These are phyloP conservation scores for Disparrhopalites patrizii DNA, from an alignment of 2,888 invertebrate genomes.

Conservation along the genomic window DNA sequence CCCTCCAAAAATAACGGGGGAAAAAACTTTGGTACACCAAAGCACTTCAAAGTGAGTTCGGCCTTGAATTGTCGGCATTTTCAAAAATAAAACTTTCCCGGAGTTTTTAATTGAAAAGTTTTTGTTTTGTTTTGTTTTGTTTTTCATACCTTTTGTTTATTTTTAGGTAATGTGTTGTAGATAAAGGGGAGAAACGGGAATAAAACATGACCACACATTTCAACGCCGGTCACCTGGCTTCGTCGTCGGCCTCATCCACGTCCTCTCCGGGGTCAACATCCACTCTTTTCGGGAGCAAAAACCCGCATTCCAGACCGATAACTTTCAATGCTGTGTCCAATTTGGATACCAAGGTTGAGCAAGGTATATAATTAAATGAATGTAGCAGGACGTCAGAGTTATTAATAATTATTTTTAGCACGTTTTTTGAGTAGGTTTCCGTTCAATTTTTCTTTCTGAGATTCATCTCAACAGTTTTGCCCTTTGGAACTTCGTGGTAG, in stretches of 20 bases:
- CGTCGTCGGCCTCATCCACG: slow-evolving; percentile 4
- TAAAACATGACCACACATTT: slow-evolving; percentile 4
- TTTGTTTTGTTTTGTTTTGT: no score
- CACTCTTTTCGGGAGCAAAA: not conserved
- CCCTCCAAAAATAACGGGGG: no score
- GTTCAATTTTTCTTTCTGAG: not conserved
- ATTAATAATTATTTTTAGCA: not conserved
- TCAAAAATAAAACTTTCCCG: no score
- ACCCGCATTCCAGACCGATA: not conserved
- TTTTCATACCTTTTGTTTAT: no score
- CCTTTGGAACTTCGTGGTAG: no score
- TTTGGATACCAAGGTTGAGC: slow-evolving; percentile 23
- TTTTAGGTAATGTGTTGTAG: no score
- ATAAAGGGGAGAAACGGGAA: no score
- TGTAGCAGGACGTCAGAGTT: not conserved
- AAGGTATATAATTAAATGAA: slow-evolving; percentile 7
- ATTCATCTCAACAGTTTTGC: not conserved
- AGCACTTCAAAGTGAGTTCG: no score
- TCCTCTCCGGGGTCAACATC: no score
- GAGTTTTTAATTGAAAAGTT: no score
- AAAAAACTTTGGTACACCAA: no score
- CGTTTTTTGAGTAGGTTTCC: not conserved
- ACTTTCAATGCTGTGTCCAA: not conserved
- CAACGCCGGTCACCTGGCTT: not conserved
- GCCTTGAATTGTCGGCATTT: no score